Percentiles rank a stretch among this genome's conserved stretches.
These are phyloP conservation scores for Eupleurogrammus muticus DNA, from an alignment of 2,797 vertebrate species.

Conservation along the genomic window DNA sequence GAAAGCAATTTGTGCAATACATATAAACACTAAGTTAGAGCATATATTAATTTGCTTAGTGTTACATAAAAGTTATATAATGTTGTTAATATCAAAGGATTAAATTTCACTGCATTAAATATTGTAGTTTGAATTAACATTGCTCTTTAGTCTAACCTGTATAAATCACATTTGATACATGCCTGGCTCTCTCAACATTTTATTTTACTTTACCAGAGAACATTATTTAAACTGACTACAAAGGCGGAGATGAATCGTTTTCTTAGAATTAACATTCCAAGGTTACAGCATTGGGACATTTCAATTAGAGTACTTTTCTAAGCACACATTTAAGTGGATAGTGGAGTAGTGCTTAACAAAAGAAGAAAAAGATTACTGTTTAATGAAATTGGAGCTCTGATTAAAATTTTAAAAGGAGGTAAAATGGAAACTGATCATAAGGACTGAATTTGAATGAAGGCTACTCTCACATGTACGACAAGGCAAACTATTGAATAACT, in stretches of 20 bases:
- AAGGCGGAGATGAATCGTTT: slow-evolving; percentile 83
- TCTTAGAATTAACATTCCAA: slow-evolving; percentile 84
- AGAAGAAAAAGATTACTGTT: slow-evolving; percentile 69
- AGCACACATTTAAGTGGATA: slow-evolving; percentile 67
- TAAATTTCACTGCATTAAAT: slow-evolving; percentile 47
- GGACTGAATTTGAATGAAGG: neutral
- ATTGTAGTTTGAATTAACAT: slow-evolving; percentile 72
- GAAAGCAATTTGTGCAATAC: neutral
- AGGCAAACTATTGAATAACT: neutral
- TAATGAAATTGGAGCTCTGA: slow-evolving; percentile 77
- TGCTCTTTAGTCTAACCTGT: slow-evolving; percentile 15
- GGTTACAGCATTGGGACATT: slow-evolving; percentile 82
- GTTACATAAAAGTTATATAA: neutral
- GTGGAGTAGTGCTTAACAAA: slow-evolving; percentile 61
- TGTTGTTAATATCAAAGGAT: neutral
- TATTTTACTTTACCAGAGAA: slow-evolving; percentile 75
- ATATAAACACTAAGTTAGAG: neutral
- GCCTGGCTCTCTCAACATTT: slow-evolving; percentile 64
- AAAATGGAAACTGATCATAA: slow-evolving; percentile 19
- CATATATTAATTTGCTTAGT: no score
- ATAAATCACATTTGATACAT: slow-evolving; percentile 80
- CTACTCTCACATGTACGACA: slow-evolving; percentile 5
- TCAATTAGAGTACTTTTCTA: slow-evolving; percentile 80
- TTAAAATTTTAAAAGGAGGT: slow-evolving; percentile 65
- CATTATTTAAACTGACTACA: slow-evolving; percentile 76